Base-by-base conservation (phyloP, 2,888 invertebrate genomes). In the Dugesia japonica region DNA sequence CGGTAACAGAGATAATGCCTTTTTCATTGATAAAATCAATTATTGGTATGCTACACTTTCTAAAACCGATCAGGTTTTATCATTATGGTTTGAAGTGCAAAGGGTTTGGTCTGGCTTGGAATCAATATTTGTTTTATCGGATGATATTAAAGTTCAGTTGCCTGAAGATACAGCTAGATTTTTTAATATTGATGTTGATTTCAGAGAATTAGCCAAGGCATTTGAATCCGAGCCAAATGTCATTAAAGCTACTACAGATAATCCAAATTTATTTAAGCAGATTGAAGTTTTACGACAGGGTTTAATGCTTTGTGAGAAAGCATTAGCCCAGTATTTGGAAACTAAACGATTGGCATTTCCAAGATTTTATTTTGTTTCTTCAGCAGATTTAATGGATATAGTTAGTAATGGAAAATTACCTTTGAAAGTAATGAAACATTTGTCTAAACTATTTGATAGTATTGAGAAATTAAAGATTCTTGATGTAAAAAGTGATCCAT, bases 61-160 rank as follows among this genome's bases (percentile, higher is more conserved):
- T 79, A 89, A 91, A 80, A 94, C 94, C 42, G 95, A 95, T 86
- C 92, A 93, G 87, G 94, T 87, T n/a, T 84, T 85, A 76, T 80
- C 81, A 26, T 84, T 85, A 79, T 83, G 83, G 92, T 92, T 94
- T 86, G 94, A 94, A 86, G 94, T 95, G 28, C 94, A 95, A 86
- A 87, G 94, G 77, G 94, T 94, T 27, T 95, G 95, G 95, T 91
- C 91, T 81, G 93, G 94, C 86, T 88, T 95, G 79, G 94, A 95
- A 86, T 93, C 93, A 81, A 95, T 95, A 83, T 95, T 95, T 84
- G 94, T 94, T 89, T 93, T 93, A 80, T 94, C 94, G 0, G 94
- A 95, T 84, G 95, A 95, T 85, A 95, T 95, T 80, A 88, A 94
- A 78, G 90, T 90, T 82, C 94, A 95, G 83, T 86, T 95, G 76